Conservation (phyloP, 2,113 vertebrate species). For the Labeo rohita region DNA sequence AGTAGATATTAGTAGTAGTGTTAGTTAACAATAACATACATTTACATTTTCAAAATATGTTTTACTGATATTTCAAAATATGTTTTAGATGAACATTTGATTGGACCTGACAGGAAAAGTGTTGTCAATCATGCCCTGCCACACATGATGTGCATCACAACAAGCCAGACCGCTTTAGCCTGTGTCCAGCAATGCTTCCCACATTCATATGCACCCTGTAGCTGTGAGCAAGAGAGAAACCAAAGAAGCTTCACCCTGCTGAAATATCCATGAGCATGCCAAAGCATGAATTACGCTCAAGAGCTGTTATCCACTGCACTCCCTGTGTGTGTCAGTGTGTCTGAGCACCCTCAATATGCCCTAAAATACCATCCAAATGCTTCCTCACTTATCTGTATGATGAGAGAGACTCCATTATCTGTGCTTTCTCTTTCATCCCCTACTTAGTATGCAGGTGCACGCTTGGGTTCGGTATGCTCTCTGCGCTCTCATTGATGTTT, state of each 20-base stretch:
- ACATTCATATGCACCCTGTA: not conserved
- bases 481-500: conserved; percentile 19
- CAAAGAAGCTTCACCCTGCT: conserved; percentile 27
- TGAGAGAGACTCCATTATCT: conserved; percentile 18
- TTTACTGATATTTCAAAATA: not conserved
- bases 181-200: not conserved
- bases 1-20: too few species aligned
- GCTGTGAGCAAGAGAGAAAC: not conserved
- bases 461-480: not conserved
- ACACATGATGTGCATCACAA: not conserved
- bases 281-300: not conserved
- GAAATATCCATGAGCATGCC: conserved; percentile 32
- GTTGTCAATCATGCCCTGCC: not conserved
- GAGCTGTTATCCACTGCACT: conserved; percentile 6
- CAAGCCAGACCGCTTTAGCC: not conserved
- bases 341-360: conserved; percentile 32
- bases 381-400: conserved; percentile 28
- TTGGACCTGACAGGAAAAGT: not conserved
- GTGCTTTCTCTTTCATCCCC: not conserved
- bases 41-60: too few species aligned
- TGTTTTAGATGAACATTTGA: not conserved
- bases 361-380: conserved; percentile 42
- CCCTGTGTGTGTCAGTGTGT: conserved; percentile 33
- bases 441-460: conserved; percentile 12
- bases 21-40: too few species aligned